These are phyloP conservation scores for Tortricodes alternella DNA, from an alignment of 2,888 invertebrate genomes.

Conservation along the genomic window DNA sequence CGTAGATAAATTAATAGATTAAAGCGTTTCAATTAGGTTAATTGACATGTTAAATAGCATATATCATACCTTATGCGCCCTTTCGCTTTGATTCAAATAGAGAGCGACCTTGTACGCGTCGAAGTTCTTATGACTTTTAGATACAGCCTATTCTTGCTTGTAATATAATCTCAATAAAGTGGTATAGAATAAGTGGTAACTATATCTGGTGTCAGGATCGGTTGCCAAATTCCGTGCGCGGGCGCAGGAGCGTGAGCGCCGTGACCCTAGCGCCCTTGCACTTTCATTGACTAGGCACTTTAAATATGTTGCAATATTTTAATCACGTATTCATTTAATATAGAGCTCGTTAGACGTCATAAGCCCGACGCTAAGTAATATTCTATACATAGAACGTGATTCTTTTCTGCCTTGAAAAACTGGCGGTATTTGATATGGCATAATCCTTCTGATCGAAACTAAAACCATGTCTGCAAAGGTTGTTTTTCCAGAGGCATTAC, in stretches of 20 bases:
- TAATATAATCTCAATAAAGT: no score
- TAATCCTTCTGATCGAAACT: no score
- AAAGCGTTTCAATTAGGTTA: slow-evolving; percentile 38
- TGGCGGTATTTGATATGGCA: no score
- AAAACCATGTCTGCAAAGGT: background rate
- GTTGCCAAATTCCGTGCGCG: slow-evolving; percentile 64
- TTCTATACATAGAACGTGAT: no score
- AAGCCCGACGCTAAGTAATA: no score
- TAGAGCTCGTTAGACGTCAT: slow-evolving; percentile 9
- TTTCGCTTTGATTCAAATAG: slow-evolving; percentile 1
- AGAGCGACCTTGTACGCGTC: no score
- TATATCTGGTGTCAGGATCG: slow-evolving; percentile 33
- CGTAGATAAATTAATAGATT: slow-evolving; percentile 24
- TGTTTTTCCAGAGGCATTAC: background rate
- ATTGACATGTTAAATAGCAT: slow-evolving; percentile 2
- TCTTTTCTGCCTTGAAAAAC: no score
- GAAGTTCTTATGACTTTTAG: no score
- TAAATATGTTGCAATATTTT: slow-evolving; percentile 21
- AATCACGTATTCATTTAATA: slow-evolving; percentile 4
- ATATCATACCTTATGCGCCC: slow-evolving; percentile 2
- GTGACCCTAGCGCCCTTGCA: slow-evolving; percentile 68
- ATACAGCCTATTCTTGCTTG: no score
- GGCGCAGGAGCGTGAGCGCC: slow-evolving; percentile 43
- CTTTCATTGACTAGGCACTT: slow-evolving; percentile 21
- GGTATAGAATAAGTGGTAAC: no score